Percentiles rank a stretch among this genome's conserved stretches.
Conservation (phyloP, 2,797 vertebrate species). For the Gallinago solitaria region DNA sequence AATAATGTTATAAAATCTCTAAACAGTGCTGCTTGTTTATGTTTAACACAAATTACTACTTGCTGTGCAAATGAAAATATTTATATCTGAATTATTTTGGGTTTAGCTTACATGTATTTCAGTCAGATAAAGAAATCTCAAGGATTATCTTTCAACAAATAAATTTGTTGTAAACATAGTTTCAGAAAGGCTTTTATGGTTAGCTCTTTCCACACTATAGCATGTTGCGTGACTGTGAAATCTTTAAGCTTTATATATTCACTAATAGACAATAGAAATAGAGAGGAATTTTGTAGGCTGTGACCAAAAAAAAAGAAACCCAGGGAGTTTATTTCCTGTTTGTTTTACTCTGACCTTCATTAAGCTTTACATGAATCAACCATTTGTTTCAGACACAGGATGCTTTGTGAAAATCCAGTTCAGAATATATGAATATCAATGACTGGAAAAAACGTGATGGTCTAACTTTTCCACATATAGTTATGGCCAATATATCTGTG, state of each 20-base stretch:
- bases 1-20: background rate
- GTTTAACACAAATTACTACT: background rate
- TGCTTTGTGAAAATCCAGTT: background rate
- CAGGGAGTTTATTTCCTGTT: background rate
- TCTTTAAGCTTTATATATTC: background rate
- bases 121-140: background rate
- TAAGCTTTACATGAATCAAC: background rate
- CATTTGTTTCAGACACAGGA: background rate
- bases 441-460: background rate
- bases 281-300: background rate
- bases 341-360: background rate
- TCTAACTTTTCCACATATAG: background rate
- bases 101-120: background rate
- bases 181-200: background rate
- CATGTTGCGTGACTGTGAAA: background rate
- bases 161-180: background rate
- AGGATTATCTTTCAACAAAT: background rate
- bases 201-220: background rate
- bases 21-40: background rate
- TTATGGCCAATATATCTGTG: background rate
- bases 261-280: background rate
- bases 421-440: conserved; percentile 5
- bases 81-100: background rate
- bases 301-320: background rate
- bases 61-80: background rate